phyloP scores from a whole-genome alignment of 2,113 vertebrate species.

The Psettodes erumei region DNA sequence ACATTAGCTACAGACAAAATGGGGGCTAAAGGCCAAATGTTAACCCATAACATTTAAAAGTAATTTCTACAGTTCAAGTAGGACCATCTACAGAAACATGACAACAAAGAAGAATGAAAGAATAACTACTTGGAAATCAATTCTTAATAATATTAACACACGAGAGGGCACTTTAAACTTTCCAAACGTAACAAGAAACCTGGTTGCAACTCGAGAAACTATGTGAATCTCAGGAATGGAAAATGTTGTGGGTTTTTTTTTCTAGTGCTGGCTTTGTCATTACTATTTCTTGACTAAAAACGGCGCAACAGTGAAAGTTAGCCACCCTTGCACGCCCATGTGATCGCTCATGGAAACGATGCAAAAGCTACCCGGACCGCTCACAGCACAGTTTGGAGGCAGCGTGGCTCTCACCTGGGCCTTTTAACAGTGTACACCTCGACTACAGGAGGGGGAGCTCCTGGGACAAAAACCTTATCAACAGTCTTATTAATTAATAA shows the following conservation, averaged over 20 bases:
- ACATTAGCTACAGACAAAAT: slow-evolving; percentile 53
- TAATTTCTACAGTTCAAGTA: slow-evolving; percentile 73
- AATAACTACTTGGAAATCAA: slow-evolving; percentile 50
- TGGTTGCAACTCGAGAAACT: slow-evolving; percentile 6
- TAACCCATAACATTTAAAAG: slow-evolving; percentile 46
- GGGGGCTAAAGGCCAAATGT: slow-evolving; percentile 38
- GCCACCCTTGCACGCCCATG: background rate
- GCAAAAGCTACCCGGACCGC: background rate
- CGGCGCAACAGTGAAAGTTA: background rate
- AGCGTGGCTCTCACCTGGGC: slow-evolving; percentile 14
- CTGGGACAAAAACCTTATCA: slow-evolving; percentile 26
- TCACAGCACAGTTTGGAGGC: slow-evolving; percentile 11
- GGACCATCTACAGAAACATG: slow-evolving; percentile 58
- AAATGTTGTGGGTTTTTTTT: slow-evolving; percentile 19
- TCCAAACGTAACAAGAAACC: background rate
- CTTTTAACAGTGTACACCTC: slow-evolving; percentile 4
- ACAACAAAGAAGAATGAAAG: slow-evolving; percentile 45
- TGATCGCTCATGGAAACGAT: background rate
- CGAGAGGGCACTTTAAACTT: slow-evolving; percentile 35
- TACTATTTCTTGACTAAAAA: background rate
- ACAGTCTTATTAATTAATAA: slow-evolving; percentile 56
- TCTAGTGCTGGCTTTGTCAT: slow-evolving; percentile 32
- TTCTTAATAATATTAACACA: slow-evolving; percentile 43
- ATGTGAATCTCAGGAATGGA: slow-evolving; percentile 8
- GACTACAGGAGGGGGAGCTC: background rate